Evolutionary conservation across 2,113 vertebrate genomes (phyloP), one percentile per base, ranked within the genome.

Genomic region (Poeciliopsis prolifica): DNA sequence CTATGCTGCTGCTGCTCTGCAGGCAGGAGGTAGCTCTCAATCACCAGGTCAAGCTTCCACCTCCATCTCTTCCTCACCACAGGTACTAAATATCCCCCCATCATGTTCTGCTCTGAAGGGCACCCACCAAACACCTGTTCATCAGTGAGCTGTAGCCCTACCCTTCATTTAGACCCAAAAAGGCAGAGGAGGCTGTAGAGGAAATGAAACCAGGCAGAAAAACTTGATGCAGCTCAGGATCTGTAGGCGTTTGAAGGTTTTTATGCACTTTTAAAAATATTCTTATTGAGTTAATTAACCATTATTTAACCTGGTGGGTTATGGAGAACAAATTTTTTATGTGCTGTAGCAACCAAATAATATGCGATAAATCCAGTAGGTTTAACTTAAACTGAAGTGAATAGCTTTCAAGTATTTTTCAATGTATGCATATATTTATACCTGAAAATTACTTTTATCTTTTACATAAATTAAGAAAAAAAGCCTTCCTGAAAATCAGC

Each of bases 1-100:
- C 87, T 97, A 97, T 0, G 96, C 96, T 15, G 88, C 95, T 0
- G 96, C 93, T 3, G 92, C 96, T 0, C 91, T 97, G 71, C 95
- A 97, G 83, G 87, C 94, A 12, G 83, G 89, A 3, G 60, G 83
- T 37, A 74, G 80, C 80, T 70, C 91, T 42, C 72, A 74, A 29
- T 73, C 91, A 11, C 64, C 90, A 11, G 51, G 79, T 22, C 88
- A 80, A 17, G 70, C 82, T 14, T 64, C 91, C 11, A 82, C 91
- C 11, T 79, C 89, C 77, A 87, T 17, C 79, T 69, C 83, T 33
- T 68, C 82, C 54, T 84, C 93, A 60, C 82, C 92, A 70, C 93
- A 94, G 93, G 94, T 95, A 92, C 26, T 62, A 76, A 75, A 80
- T 67, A 72, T 30, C 66, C 17, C 14, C 17, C 24, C 1, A 11